Evolutionary conservation across 2,797 vertebrate genomes (phyloP).

Genomic region (Phyllotis vaccarum): DNA sequence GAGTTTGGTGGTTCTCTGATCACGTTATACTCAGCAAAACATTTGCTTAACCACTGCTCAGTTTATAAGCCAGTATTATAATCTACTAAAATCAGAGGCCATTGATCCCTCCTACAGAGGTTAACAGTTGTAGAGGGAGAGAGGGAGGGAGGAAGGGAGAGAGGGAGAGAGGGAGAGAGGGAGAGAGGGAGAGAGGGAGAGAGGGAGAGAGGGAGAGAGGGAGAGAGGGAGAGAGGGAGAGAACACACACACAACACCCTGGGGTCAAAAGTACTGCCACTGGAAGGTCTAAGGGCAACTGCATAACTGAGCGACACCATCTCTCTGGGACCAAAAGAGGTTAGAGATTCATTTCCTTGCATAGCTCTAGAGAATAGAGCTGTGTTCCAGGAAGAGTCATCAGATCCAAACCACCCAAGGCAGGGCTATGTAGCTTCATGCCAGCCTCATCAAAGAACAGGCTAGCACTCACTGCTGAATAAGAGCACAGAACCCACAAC

Average conservation of each 20-base stretch:
- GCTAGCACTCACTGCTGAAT: background rate
- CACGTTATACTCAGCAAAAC: background rate
- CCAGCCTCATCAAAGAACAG: background rate
- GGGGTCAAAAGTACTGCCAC: background rate
- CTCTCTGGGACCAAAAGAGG: slow-evolving; percentile 16
- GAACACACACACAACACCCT: too few species aligned
- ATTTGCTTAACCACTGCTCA: background rate
- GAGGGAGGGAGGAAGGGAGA: background rate
- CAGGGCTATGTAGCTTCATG: background rate
- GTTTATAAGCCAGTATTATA: background rate
- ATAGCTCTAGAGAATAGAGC: slow-evolving; percentile 47
- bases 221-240: too few species aligned
- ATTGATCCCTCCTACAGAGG: background rate
- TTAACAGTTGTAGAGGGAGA: background rate
- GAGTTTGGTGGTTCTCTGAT: background rate
- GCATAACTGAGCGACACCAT: slow-evolving; percentile 25
- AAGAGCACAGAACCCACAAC: background rate
- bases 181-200: too few species aligned
- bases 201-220: background rate
- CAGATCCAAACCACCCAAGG: background rate
- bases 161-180: background rate
- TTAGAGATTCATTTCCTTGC: slow-evolving; percentile 65
- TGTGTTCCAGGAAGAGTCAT: background rate
- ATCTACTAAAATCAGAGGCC: background rate
- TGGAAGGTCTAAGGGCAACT: background rate